Base-by-base conservation (phyloP, 2,113 vertebrate genomes). In the Meleagris gallopavo region DNA sequence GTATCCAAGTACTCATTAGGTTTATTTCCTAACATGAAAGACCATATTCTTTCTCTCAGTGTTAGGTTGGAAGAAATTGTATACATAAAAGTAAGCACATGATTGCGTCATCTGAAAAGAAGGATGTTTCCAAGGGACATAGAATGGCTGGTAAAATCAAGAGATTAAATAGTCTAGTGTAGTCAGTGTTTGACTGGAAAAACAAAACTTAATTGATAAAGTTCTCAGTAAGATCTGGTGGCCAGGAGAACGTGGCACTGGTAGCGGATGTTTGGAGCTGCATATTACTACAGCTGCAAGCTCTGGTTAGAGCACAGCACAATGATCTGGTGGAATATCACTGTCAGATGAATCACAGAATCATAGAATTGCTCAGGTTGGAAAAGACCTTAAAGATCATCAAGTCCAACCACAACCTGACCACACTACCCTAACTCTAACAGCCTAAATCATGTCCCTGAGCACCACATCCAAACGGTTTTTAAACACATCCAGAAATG, bases 21-120 rank as follows among this genome's bases (percentile, higher is more conserved):
- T 79, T 82, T 89, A 38, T 87, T 86, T 69, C 36, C 58, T 76
- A 54, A 69, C 82, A 61, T 57, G 78, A 91, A 84, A 89, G 46
- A 52, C 78, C 50, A 14, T 64, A 22, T 65, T 87, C 64, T 74
- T 84, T 87, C 38, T 89, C 71, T 54, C 65, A 10, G 55, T 36
- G 4, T 84, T 48, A 73, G 36, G 16, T 43, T 54, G 52, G 85
- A 32, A 65, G 64, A 80, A 52, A 15, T 46, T 88, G 61, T 71
- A 70, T 69, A 27, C 74, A 43, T 38, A 15, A 93, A 89, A 67
- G 38, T 36, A 83, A 60, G 57, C 20, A 57, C 22, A 7, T 19
- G 9, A 11, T 18, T 36, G 32, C 24, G 58, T 62, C 64, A 10
- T 60, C 64, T 67, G 34, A 41, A 91, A 61, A 90, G 58, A 48